Evolutionary conservation across 2,888 invertebrate species (phyloP).

Genomic region (Rosalia funebris): DNA sequence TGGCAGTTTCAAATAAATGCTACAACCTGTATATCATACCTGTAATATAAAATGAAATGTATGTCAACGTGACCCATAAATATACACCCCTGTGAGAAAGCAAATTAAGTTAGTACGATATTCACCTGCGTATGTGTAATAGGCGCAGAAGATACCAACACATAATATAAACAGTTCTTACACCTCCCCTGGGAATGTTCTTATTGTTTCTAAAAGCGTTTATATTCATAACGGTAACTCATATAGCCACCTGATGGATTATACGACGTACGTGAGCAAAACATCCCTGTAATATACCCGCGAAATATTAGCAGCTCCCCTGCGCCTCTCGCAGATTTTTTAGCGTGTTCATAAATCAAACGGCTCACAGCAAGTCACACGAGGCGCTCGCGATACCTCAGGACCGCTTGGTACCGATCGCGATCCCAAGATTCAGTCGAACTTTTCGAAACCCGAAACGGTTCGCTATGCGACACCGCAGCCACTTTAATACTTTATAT

Average conservation of each 20-base stretch:
- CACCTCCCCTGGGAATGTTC: constrained; percentile 16
- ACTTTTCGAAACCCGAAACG: background rate
- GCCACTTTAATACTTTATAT: constrained; percentile 50
- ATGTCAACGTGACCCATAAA: too few species aligned
- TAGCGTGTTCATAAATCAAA: constrained; percentile 15
- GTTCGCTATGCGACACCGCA: constrained; percentile 30
- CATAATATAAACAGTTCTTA: constrained; percentile 10
- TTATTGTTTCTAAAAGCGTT: constrained; percentile 32
- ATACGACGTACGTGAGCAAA: constrained; percentile 31
- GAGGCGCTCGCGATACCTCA: constrained; percentile 4
- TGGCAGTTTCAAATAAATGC: too few species aligned
- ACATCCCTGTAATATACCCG: constrained; percentile 44
- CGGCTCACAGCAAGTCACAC: constrained; percentile 17
- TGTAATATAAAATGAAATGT: too few species aligned
- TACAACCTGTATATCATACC: too few species aligned
- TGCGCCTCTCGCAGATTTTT: constrained; percentile 49
- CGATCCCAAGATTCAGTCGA: background rate
- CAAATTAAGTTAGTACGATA: too few species aligned
- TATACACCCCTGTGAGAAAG: too few species aligned
- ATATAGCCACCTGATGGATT: constrained; percentile 24
- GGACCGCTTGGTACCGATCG: background rate
- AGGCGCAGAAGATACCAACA: background rate
- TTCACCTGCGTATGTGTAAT: background rate
- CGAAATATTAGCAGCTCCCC: constrained; percentile 48
- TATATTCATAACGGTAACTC: constrained; percentile 29